Evolutionary conservation across 2,888 invertebrate genomes (phyloP), one percentile per base, ranked within the genome.

Genomic region (Tenthredo notha): DNA sequence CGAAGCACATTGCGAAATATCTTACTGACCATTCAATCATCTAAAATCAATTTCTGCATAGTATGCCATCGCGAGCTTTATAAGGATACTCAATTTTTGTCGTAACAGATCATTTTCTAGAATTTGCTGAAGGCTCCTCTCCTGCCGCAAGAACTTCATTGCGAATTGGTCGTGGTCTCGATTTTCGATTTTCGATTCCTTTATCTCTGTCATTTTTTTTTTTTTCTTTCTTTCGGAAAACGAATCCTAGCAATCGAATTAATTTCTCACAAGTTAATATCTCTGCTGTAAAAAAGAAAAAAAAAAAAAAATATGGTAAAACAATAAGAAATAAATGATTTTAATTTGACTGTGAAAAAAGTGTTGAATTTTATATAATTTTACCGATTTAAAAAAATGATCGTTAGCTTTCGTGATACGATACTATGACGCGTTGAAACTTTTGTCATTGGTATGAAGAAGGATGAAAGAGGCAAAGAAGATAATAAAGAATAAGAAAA

Each of bases 1-100:
- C 85, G 91, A 91, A 84, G 87, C 74, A 40, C 87, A 89, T 6
- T 92, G 89, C 88, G 90, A 90, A 87, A 85, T 90, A 72, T 90
- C 89, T 29, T 90, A 91, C 86, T 91, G 87, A 90, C 21, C 33
- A 9, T 9, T 0, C 84, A n/a, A 43, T 84, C 37, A 21, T 54
- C 21, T n/a, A 2, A n/a, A 40, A 54, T 29, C 10, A 10, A 21
- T 61, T 40, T 80, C 15, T 58, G 1, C 33, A 0, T 10, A 10
- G 1, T 37, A 9, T 40, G n/a, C n/a, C 7, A 29, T 29, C 54
- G 33, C 54, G 33, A 33, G 1, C 6, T 5, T n/a, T 54, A 15
- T 29, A 15, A 10, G 29, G 0, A 50, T 50, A 18, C 18, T 47
- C 18, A 50, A 1, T 6, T 54, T n/a, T 54, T 50, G 6, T 50